Evolutionary conservation across 2,797 vertebrate genomes (phyloP).

Genomic region (Hippoglossus hippoglossus): DNA sequence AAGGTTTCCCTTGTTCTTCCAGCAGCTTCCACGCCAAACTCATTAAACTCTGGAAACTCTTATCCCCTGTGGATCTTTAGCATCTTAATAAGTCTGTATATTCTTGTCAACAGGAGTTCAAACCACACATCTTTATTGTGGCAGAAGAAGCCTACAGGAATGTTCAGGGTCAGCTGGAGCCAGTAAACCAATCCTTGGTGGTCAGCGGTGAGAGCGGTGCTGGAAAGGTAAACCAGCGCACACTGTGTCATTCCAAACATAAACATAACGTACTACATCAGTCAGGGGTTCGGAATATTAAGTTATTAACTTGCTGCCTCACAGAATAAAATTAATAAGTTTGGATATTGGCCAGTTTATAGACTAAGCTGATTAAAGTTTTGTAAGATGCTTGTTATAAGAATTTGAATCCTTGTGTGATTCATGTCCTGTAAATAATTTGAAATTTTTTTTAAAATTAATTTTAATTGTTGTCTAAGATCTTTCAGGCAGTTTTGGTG

Average conservation of each 20-base stretch:
- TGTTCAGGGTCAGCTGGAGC: conserved; percentile 88
- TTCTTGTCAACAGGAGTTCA: conserved; percentile 82
- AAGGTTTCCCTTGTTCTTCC: too few relatives aligned
- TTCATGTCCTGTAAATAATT: not conserved
- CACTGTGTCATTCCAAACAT: not conserved
- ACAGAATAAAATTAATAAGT: not conserved
- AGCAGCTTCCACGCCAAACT: not conserved
- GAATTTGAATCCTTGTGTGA: not conserved
- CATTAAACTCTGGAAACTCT: not conserved
- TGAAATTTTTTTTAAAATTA: too few relatives aligned
- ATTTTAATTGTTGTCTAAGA: not conserved
- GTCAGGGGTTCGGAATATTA: not conserved
- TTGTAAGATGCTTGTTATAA: not conserved
- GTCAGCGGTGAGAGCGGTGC: conserved; percentile 98
- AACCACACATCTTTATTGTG: conserved; percentile 95
- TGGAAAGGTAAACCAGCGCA: conserved; percentile 89
- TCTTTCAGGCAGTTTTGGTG: not conserved
- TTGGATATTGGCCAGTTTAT: conserved; percentile 4
- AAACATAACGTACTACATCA: not conserved
- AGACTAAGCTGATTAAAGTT: conserved; percentile 10
- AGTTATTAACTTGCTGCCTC: not conserved
- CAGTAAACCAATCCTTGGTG: conserved; percentile 93
- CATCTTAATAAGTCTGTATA: conserved; percentile 10
- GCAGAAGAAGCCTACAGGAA: conserved; percentile 97
- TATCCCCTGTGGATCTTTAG: not conserved